These are phyloP conservation scores for Phalacrocorax carbo DNA, from an alignment of 2,113 vertebrate species.

Conservation along the genomic window DNA sequence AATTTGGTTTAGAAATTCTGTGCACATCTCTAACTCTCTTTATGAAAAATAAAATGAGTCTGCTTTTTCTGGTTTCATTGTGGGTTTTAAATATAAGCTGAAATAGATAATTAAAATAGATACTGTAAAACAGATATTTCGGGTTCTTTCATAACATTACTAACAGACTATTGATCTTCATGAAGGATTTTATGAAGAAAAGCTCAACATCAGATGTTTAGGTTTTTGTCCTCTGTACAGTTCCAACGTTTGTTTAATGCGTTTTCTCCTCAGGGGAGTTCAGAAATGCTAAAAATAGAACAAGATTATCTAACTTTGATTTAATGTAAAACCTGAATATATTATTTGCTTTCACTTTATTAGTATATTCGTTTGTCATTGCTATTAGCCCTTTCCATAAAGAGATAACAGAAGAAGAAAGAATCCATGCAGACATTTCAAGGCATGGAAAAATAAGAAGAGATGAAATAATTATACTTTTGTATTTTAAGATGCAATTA, in stretches of 20 bases:
- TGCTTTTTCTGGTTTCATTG: background rate
- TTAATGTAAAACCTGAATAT: conserved; percentile 6
- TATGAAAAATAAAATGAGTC: background rate
- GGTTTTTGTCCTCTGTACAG: background rate
- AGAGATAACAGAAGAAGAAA: background rate
- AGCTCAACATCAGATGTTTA: background rate
- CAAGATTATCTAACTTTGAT: background rate
- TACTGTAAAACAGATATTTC: background rate
- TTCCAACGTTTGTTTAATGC: background rate
- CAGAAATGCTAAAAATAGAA: conserved; percentile 20
- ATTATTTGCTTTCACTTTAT: conserved; percentile 1
- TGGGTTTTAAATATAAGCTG: background rate
- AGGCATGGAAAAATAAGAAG: background rate
- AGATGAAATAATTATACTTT: background rate
- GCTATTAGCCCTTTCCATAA: background rate
- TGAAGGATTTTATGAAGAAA: conserved; percentile 1
- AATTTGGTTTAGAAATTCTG: background rate
- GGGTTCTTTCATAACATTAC: background rate
- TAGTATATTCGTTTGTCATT: background rate
- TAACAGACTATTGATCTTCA: background rate
- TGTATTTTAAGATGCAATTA: background rate
- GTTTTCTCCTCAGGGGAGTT: background rate
- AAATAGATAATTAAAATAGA: background rate
- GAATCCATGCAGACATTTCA: background rate
- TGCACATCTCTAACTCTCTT: background rate